Evolutionary conservation across 2,888 invertebrate species (phyloP).

Genomic region (Leptogaster cylindrica): DNA sequence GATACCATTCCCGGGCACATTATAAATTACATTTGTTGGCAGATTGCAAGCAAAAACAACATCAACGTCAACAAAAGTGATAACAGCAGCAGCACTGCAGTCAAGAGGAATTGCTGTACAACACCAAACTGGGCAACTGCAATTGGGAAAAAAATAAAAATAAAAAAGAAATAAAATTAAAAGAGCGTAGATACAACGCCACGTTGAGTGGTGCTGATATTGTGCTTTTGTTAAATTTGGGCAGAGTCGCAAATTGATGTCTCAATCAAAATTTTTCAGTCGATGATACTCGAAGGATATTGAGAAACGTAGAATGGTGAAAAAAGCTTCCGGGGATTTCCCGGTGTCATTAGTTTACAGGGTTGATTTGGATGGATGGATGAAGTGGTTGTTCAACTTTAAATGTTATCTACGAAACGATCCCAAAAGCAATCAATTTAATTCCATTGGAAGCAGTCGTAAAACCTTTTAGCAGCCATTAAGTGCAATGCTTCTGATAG

Average conservation of each 20-base stretch:
- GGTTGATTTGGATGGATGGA: too few species aligned
- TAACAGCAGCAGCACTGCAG: conserved; percentile 30
- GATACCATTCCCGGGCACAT: conserved; percentile 41
- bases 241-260: conserved; percentile 27
- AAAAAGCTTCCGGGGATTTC: too few species aligned
- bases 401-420: too few species aligned
- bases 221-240: conserved; percentile 18
- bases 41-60: conserved; percentile 33
- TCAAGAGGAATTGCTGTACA: conserved; percentile 20
- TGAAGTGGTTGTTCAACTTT: too few species aligned
- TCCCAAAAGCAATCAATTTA: too few species aligned
- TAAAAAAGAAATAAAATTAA: not conserved
- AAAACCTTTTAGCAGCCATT: too few species aligned
- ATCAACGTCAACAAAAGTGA: conserved; percentile 33
- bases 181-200: not conserved
- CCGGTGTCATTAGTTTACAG: too few species aligned
- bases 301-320: too few species aligned
- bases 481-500: too few species aligned
- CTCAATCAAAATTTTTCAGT: conserved; percentile 27
- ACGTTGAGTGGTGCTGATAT: not conserved
- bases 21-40: conserved; percentile 42
- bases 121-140: not conserved
- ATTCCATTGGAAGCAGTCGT: too few species aligned
- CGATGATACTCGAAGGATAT: too few species aligned
- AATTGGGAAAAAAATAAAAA: not conserved